Base-by-base conservation (phyloP, 2,888 invertebrate genomes). In the Apamea anceps region DNA sequence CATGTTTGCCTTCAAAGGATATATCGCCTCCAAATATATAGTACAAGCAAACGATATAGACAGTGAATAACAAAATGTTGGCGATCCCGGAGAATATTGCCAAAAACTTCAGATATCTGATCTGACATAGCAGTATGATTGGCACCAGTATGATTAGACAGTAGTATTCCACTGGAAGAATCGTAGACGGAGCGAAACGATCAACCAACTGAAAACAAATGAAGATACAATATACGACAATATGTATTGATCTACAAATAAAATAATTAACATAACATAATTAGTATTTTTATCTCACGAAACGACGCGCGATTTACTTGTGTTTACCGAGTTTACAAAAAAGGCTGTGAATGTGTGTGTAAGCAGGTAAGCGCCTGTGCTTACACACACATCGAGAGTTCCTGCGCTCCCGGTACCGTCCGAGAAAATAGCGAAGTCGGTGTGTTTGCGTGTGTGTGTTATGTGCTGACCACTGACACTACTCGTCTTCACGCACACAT, bases 41-140 rank as follows among this genome's bases (percentile, higher is more conserved):
- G 93, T 98, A 98, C 70, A 99, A 97, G n/a, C 99, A 98, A 85
- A 99, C 98, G n/a, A 97, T 95, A 87, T 99, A 98, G 0, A 99
- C 98, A 6, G 97, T 94, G 0, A 98, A 96, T 90, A 99, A 98
- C 74, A 98, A 97, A 21, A 98, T 85, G 91, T 99, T 99, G n/a
- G 99, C 99, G 75, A 98, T 92, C 78, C 98, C 96, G 0, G 99
- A 99, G 92, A 99, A 98, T n/a, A 99, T 98, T 0, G 99, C 99
- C 78, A 99, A 95, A 92, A 98, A 98, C 93, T 98, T 98, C 0
- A 99, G 97, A 90, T 98, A 98, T 84, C 98, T 97, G 78, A 99
- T 97, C 90, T 97, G 97, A 57, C 95, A 95, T 74, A 97, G 85
- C 21, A 96, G 66, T 73, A 95, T 94, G 13, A 97, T 84, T 2